Percentiles rank a stretch among this genome's conserved stretches.
phyloP scores from a whole-genome alignment of 2,113 vertebrate genomes.

The Sorex araneus region DNA sequence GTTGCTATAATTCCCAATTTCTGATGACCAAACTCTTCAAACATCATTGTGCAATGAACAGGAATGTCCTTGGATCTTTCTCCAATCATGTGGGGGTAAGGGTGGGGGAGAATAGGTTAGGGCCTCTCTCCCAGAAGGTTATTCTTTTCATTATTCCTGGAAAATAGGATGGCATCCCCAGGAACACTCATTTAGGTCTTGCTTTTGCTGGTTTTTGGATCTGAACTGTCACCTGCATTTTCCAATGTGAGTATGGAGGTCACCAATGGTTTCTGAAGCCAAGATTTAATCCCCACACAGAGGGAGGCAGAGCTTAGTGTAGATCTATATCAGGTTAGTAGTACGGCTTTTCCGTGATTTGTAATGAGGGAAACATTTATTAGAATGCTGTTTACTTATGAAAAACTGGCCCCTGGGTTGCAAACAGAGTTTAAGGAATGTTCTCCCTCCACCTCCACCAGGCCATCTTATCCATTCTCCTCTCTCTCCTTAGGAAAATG shows the following conservation, averaged over 20 bases:
- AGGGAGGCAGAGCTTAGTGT: slow-evolving; percentile 16
- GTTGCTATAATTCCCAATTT: slow-evolving; percentile 48
- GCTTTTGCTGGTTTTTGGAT: not conserved
- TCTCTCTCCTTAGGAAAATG: slow-evolving; percentile 20
- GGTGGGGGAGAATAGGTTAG: not conserved
- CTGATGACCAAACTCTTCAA: slow-evolving; percentile 21
- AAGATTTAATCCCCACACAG: slow-evolving; percentile 21
- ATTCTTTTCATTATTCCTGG: slow-evolving; percentile 47
- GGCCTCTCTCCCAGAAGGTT: slow-evolving; percentile 62
- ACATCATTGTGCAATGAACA: not conserved
- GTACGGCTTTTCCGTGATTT: not conserved
- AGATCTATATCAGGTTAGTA: not conserved
- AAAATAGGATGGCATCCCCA: not conserved
- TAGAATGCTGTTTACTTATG: slow-evolving; percentile 39
- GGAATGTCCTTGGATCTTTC: slow-evolving; percentile 55
- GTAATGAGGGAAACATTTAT: not conserved
- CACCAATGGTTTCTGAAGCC: not conserved
- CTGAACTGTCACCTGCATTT: not conserved
- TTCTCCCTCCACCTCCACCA: not conserved
- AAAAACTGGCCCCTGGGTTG: not conserved
- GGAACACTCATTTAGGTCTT: not conserved
- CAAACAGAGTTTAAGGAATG: not conserved
- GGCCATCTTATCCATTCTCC: not conserved
- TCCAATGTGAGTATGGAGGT: not conserved
- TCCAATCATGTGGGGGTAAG: not conserved